Percentiles rank a stretch among this genome's conserved stretches.
phyloP scores from a whole-genome alignment of 2,888 invertebrate species.

The Bombyx huttoni region DNA sequence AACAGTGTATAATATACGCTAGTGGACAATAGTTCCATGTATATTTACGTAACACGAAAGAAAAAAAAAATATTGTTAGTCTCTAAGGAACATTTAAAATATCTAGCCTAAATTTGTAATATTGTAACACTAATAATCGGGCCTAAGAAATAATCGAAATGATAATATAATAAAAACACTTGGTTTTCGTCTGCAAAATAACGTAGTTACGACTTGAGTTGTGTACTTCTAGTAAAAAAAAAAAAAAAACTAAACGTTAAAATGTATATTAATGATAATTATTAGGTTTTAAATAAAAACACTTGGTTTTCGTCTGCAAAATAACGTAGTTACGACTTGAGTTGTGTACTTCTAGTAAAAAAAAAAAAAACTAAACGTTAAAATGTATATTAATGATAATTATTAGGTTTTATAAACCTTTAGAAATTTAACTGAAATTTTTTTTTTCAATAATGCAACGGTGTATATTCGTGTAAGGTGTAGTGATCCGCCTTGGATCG shows the following conservation, averaged over 20 bases:
- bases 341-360: slow-evolving; percentile 53
- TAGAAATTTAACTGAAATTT: slow-evolving; percentile 62
- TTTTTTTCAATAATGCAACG: slow-evolving; percentile 66
- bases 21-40: no score
- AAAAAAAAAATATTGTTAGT: slow-evolving; percentile 15
- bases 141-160: slow-evolving; percentile 62
- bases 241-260: slow-evolving; percentile 62
- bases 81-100: slow-evolving; percentile 30
- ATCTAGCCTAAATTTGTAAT: slow-evolving; percentile 55
- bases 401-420: slow-evolving; percentile 68
- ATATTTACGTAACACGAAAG: slow-evolving; percentile 8
- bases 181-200: slow-evolving; percentile 16
- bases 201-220: slow-evolving; percentile 38
- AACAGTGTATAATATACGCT: no score
- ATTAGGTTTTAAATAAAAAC: slow-evolving; percentile 50
- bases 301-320: slow-evolving; percentile 16
- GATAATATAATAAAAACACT: slow-evolving; percentile 21
- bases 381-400: slow-evolving; percentile 50
- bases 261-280: slow-evolving; percentile 48
- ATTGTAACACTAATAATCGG: slow-evolving; percentile 47
- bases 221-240: slow-evolving; percentile 47
- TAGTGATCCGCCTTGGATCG: slow-evolving; percentile 24
- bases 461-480: slow-evolving; percentile 57
- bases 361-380: slow-evolving; percentile 48
- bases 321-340: slow-evolving; percentile 33